Base-by-base conservation (phyloP, 1,140 invertebrate species). In the Ptiloglossa arizonensis region DNA sequence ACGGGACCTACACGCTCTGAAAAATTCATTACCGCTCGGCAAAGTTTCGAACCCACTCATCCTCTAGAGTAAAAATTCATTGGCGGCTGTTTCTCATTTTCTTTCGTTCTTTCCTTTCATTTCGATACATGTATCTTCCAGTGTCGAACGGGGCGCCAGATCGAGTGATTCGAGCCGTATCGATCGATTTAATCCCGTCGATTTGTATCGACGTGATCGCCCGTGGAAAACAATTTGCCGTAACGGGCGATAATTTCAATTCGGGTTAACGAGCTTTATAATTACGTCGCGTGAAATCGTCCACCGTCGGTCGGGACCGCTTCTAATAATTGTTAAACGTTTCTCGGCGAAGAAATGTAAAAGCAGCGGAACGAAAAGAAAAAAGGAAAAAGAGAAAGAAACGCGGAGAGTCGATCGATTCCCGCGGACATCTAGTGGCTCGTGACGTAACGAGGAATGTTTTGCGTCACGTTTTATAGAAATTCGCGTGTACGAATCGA, bases 181-280 rank as follows among this genome's bases (percentile, higher is more conserved):
- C 32, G 32, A 35, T 35, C 32, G 32, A 2, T 6, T 35, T 35
- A 46, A 46, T 17, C 46, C 4, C 46, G 1, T 50, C 46, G 46
- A 50, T 17, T 46, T 46, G 2, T 17, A 46, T 8, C 44, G 44
- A 8, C 44, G 32, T 35, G 2, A 35, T 6, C 32, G 3, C 32
- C 0, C 8, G 41, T 11, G 41, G 8, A 11, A n/a, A 41, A 41
- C 41, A 11, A 41, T 41, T 35, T 6, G 32, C 41, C 8, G 8
- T 13, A 9, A n/a, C 4, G 15, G 44, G 62, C 17, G 35, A 8
- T n/a, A 46, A 57, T 44, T 69, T 44, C 38, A 8, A 46, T n/a
- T 24, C 41, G 19, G n/a, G 35, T 41, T 57, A 66, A 66, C 71
- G 24, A 74, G 52, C 15, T n/a, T 75, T 46, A 22, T 41, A 56